phyloP scores from a whole-genome alignment of 2,797 vertebrate species.

The Loriculus beryllinus region DNA sequence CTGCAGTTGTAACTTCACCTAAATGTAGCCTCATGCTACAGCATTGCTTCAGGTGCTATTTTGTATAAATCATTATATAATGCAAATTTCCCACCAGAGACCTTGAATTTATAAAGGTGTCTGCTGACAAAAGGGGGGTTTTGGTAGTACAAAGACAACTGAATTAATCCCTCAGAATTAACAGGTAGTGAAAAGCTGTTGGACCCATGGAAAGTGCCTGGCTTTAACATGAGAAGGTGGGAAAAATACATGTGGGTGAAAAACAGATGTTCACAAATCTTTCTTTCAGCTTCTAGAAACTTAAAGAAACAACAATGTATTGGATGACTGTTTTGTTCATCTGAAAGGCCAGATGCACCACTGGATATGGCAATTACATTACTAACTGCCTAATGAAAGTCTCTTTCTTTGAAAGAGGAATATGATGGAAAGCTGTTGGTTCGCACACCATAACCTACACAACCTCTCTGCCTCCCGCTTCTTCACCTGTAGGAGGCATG shows the following conservation, averaged over 20 bases:
- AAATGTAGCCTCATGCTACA: background rate
- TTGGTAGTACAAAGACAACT: background rate
- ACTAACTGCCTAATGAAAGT: background rate
- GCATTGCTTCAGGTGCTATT: background rate
- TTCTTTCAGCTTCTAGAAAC: background rate
- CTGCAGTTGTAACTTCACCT: background rate
- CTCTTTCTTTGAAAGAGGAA: background rate
- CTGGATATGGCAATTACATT: background rate
- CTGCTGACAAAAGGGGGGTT: background rate
- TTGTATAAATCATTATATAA: background rate
- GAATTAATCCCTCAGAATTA: background rate
- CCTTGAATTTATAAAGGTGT: background rate
- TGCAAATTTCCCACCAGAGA: background rate
- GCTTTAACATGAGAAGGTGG: background rate
- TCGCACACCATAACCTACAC: background rate
- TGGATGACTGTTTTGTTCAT: background rate
- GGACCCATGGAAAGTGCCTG: background rate
- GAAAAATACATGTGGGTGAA: background rate
- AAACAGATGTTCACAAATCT: background rate
- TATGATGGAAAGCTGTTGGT: background rate
- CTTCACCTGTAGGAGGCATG: background rate
- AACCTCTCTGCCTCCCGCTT: background rate
- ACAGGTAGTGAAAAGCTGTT: background rate
- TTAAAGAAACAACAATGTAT: rapidly evolving
- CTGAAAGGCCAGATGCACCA: background rate